Percentiles rank a stretch among this genome's conserved stretches.
These are phyloP conservation scores for Penaeus monodon DNA, from an alignment of 2,888 invertebrate species.

Conservation along the genomic window DNA sequence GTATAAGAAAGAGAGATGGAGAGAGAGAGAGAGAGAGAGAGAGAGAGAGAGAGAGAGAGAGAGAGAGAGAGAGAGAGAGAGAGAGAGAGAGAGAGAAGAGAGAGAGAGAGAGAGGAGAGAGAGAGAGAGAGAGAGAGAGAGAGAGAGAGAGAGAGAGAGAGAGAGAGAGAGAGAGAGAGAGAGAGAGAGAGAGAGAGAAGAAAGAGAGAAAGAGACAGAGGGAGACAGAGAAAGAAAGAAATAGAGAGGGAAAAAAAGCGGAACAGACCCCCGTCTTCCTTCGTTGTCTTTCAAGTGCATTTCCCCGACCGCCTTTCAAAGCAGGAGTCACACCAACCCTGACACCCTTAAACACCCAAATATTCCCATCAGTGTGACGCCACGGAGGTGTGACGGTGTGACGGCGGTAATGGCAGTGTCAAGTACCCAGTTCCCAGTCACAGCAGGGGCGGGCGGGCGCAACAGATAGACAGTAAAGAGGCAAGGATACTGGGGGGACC, in stretches of 20 bases:
- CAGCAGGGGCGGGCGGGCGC: neutral
- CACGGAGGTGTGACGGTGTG: neutral
- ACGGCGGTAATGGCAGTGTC: neutral
- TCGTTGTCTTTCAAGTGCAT: no score
- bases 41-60: constrained; percentile 18
- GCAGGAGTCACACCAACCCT: no score
- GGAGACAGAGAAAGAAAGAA: neutral
- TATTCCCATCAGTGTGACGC: neutral
- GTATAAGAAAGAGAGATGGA: neutral
- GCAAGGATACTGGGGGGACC: neutral
- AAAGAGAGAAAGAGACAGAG: neutral
- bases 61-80: neutral
- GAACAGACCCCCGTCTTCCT: no score
- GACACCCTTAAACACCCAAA: no score
- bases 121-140: neutral
- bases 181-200: constrained; percentile 7
- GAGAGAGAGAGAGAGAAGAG: neutral
- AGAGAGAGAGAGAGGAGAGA: neutral
- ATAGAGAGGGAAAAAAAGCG: neutral
- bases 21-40: constrained; percentile 12
- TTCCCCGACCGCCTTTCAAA: no score
- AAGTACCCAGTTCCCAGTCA: neutral
- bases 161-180: neutral
- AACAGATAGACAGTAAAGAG: neutral
- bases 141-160: constrained; percentile 3